A percentile compares a stretch with the other conserved stretches of the same genome.
Conservation (phyloP, 2,113 vertebrate species). For the Spea multiplicata region DNA sequence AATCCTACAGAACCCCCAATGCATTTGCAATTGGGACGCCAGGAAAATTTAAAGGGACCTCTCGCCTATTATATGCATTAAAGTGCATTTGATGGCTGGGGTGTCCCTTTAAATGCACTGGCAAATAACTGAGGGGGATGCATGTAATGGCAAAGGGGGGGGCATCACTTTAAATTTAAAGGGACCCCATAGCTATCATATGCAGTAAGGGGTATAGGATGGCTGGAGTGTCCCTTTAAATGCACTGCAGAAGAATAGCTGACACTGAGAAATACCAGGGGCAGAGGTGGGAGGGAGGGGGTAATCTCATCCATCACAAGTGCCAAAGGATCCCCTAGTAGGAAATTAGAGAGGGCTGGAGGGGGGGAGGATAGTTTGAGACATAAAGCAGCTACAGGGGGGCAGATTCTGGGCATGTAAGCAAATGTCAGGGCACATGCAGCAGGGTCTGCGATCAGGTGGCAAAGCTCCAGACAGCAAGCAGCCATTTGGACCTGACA, state of each 20-base stretch:
- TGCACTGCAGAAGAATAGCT: conserved; percentile 48
- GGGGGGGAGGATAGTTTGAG: neutral
- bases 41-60: too few relatives aligned
- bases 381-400: neutral
- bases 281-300: conserved; percentile 54
- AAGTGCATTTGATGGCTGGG: too few relatives aligned
- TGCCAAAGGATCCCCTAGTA: conserved; percentile 53
- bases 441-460: conserved; percentile 41
- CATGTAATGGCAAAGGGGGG: too few relatives aligned
- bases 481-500: conserved; percentile 32
- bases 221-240: too few relatives aligned
- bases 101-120: too few relatives aligned
- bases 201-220: too few relatives aligned
- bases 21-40: too few relatives aligned
- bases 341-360: conserved; percentile 45
- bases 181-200: too few relatives aligned
- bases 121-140: too few relatives aligned
- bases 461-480: neutral
- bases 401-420: conserved; percentile 1
- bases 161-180: too few relatives aligned
- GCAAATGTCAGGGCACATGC: conserved; percentile 42
- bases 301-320: conserved; percentile 46
- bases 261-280: conserved; percentile 63
- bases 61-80: too few relatives aligned
- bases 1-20: too few relatives aligned